Evolutionary conservation across 2,797 vertebrate species (phyloP), one percentile per base, ranked within the genome.

Genomic region (Enteromius thamalakanensis): DNA sequence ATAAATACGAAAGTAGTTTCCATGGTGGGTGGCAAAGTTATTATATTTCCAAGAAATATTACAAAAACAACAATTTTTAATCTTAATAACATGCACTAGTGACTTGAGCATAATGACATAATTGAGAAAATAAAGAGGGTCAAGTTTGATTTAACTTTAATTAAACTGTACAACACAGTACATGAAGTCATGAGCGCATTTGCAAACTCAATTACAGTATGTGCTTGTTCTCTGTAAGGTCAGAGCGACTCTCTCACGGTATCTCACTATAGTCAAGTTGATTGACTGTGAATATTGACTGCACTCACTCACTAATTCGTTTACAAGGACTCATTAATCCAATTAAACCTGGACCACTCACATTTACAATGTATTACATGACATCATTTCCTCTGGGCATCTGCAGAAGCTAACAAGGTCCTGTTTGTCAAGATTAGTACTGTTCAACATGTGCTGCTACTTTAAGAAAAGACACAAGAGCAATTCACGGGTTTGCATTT

Each of bases 281-380:
- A 85, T 34, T 78, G 72, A 72, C 71, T 81, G 32, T 62, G 68
- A 62, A 80, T 81, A 84, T 80, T 83, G 85, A 88, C 70, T 79
- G 23, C 49, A 81, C 84, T 78, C 64, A 76, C 71, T 77, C 72
- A 71, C 76, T 85, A 84, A 87, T 60, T 87, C 68, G 29, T 84
- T 86, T 85, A 82, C 65, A 71, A 67, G 58, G 60, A 34, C 71
- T 64, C 32, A 80, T 84, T 84, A 69, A 84, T 85, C 74, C 23
- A 67, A 81, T 86, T 84, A 86, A 74, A 67, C 3, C 70, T 34
- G 53, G 68, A 32, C 53, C 76, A 68, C 23, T 69, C 42, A 76
- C 45, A 55, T 74, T 64, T 49, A 69, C 80, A 37, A 42, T 42
- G 19, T 17, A 49, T 62, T 68, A 78, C 19, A 47, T 79, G 49